Evolutionary conservation across 2,888 invertebrate genomes (phyloP).

Genomic region (Tenthredo mesomela): DNA sequence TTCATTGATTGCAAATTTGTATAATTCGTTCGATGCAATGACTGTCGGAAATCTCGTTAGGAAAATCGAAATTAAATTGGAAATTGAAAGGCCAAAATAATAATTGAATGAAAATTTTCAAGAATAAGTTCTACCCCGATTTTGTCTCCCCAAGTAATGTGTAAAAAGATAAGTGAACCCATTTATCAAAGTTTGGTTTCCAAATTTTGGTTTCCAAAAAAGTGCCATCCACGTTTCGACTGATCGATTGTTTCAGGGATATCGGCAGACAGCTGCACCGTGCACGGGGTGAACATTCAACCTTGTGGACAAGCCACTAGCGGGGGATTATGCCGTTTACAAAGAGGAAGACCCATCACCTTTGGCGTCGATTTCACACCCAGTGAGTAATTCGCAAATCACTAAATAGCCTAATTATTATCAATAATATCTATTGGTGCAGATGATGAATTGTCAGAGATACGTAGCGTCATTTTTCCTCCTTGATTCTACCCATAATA

Average conservation of each 20-base stretch:
- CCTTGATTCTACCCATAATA: neutral
- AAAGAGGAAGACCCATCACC: constrained; percentile 78
- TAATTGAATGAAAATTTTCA: neutral
- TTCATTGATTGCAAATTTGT: neutral
- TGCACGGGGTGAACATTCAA: constrained; percentile 82
- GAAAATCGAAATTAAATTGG: neutral
- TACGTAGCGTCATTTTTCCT: neutral
- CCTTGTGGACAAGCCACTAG: constrained; percentile 82
- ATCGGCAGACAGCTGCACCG: constrained; percentile 77
- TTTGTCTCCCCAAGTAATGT: neutral
- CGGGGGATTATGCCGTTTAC: constrained; percentile 80
- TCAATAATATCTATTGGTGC: neutral
- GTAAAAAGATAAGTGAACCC: neutral
- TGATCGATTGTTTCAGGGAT: constrained; percentile 56
- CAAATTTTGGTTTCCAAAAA: neutral
- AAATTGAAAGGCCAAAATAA: neutral
- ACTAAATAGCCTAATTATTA: neutral
- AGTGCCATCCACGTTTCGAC: neutral
- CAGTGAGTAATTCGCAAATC: constrained; percentile 76
- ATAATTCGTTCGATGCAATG: neutral
- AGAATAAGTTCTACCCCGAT: neutral
- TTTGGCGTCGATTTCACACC: constrained; percentile 84
- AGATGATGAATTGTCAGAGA: neutral
- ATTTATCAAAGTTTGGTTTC: neutral
- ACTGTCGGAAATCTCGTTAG: neutral